Evolutionary conservation across 2,888 invertebrate species (phyloP), one percentile per base, ranked within the genome.

Genomic region (Nymphalis c-album): DNA sequence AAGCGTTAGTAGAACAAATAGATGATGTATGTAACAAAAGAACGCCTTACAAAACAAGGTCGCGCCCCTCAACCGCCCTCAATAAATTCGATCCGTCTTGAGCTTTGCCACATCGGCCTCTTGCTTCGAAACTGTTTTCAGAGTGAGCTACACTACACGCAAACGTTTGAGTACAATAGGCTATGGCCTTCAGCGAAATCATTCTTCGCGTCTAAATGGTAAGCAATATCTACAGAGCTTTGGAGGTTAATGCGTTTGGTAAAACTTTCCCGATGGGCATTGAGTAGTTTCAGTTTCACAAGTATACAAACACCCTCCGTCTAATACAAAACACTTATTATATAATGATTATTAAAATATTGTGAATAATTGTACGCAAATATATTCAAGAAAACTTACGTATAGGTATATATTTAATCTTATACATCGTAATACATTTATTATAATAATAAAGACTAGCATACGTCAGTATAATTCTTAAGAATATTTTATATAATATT

Each of bases 401-500:
- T 85, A 85, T 84, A 31, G 26, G 78, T 83, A 77, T 57, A 79
- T 83, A 77, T 82, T 79, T 80, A 77, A 82, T 71, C 75, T 80
- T 82, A 70, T 84, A 85, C 72, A 78, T 79, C 76, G 77, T 78
- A 80, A 83, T 84, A 83, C 82, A 83, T 80, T 82, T 82, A 86
- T 81, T 77, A 83, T 84, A 80, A 85, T 86, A 83, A 85, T 88
- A 88, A 86, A 91, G 92, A 92, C 92, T 92, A 92, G 92, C 91
- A 92, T 91, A 91, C 83, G 82, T 90, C 87, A 86, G 84, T 85
- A 80, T 86, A 80, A 81, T 77, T 81, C 80, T 83, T 82, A 83
- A 84, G 80, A 82, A 81, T 74, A 76, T 80, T 79, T 77, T 78
- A 81, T 83, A 83, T 81, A 83, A 80, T n/a, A 81, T 77, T 79